Percentiles rank a stretch among this genome's conserved stretches.
Evolutionary conservation across 2,113 vertebrate species (phyloP).

Genomic region (Ageneiosus marmoratus): DNA sequence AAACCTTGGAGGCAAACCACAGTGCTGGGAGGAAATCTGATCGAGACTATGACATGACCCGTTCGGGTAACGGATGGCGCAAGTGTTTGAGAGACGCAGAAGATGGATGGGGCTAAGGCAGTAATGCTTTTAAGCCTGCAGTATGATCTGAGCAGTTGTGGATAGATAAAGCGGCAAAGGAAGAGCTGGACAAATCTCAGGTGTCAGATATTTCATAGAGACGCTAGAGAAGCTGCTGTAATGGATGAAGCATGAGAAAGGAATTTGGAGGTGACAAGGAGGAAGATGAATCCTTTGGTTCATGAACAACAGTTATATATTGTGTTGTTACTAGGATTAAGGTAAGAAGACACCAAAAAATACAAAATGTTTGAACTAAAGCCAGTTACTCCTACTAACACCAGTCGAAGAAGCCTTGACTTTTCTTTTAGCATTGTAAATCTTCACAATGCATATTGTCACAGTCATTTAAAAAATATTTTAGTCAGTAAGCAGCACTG

Average conservation of each 20-base stretch:
- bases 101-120: slow-evolving; percentile 50
- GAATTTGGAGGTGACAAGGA: background rate
- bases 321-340: too few species aligned
- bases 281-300: background rate
- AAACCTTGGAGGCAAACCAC: slow-evolving; percentile 9
- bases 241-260: slow-evolving; percentile 32
- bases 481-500: background rate
- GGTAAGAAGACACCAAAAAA: background rate
- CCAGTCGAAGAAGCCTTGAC: background rate
- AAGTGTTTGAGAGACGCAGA: slow-evolving; percentile 30
- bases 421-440: background rate
- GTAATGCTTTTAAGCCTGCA: slow-evolving; percentile 52
- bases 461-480: background rate
- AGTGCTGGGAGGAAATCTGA: slow-evolving; percentile 49
- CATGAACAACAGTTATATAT: background rate
- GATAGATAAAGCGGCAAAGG: slow-evolving; percentile 35
- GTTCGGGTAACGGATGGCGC: slow-evolving; percentile 37
- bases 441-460: background rate
- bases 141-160: slow-evolving; percentile 35
- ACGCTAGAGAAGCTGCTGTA: slow-evolving; percentile 15
- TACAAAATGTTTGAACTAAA: background rate
- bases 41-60: slow-evolving; percentile 55
- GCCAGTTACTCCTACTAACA: too few species aligned
- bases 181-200: slow-evolving; percentile 39
- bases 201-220: slow-evolving; percentile 38